These are phyloP conservation scores for Drosophila novamexicana DNA, from an alignment of 1,140 invertebrate genomes.

Conservation along the genomic window DNA sequence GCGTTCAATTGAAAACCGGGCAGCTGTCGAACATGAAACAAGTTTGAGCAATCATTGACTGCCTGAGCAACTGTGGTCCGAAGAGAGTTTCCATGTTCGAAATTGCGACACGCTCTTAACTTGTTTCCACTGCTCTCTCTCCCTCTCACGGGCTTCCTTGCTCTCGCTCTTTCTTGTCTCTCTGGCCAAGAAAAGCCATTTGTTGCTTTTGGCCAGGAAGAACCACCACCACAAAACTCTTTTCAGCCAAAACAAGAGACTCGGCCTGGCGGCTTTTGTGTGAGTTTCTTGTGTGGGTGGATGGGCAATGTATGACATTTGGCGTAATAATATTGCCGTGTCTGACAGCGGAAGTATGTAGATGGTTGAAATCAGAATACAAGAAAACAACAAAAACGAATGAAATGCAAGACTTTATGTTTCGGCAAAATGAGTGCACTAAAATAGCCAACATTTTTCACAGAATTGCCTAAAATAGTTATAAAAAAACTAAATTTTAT, in stretches of 20 bases:
- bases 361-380: background rate
- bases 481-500: background rate
- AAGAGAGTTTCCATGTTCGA: constrained; percentile 53
- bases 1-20: constrained; percentile 26
- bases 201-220: constrained; percentile 62
- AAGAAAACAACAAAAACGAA: background rate
- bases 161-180: background rate
- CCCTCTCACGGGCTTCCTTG: background rate
- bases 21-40: constrained; percentile 62
- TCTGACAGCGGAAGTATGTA: constrained; percentile 3
- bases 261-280: constrained; percentile 16
- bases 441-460: background rate
- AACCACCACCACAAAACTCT: constrained; percentile 16
- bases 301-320: constrained; percentile 28
- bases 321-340: constrained; percentile 5
- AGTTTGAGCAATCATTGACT: constrained; percentile 50
- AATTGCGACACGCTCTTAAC: constrained; percentile 34
- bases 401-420: background rate
- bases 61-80: constrained; percentile 18
- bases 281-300: constrained; percentile 9
- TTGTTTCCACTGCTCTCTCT: background rate
- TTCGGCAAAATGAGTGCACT: background rate
- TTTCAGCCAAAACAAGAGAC: background rate
- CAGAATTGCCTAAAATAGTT: background rate
- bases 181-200: constrained; percentile 53